Base-by-base conservation (phyloP, 2,797 vertebrate genomes). In the Chaetodon trifasciatus region DNA sequence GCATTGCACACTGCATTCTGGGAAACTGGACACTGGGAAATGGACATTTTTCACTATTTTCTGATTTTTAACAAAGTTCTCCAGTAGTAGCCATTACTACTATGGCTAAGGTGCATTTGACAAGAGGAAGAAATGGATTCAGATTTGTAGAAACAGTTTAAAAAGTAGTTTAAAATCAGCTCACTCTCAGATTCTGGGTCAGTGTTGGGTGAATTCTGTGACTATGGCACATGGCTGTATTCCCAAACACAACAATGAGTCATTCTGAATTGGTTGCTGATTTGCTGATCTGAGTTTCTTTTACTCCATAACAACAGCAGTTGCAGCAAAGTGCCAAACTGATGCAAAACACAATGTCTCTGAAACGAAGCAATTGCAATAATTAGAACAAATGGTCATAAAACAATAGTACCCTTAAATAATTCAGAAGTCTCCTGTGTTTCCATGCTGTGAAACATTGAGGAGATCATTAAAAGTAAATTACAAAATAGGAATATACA, bases 261-360 rank as follows among this genome's bases (percentile, higher is more conserved):
- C 9, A 6, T n/a, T 37, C 19, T 10, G 19, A 16, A 61, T 24
- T 5, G 1, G 5, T 47, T 28, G 37, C 35, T 56, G n/a, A 12
- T 7, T 15, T 35, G 10, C 32, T 17, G 24, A 13, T 50, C 32
- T 68, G 37, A 7, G 15, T 62, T 66, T 56, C n/a, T 24, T 55
- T 24, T 35, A 23, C 56, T 46, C 17, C n/a, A 60, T 19, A 62
- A 19, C 13, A 58, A 56, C 40, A 63, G 11, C 32, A 63, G 19
- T 46, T 64, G n/a, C 28, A 49, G 32, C 19, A 55, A 73, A 63
- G 17, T 52, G 16, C 23, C 7, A 70, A 57, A 35, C 53, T 49
- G 17, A 21, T 24, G 2, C n/a, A 37, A 49, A 71, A 21, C 37
- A 39, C 13, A 44, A 37, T 24, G 13, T 44, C 42, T 44, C 42